Percentiles rank a stretch among this genome's conserved stretches.
Conservation (phyloP, 2,113 vertebrate genomes). For the Furnarius figulus region DNA sequence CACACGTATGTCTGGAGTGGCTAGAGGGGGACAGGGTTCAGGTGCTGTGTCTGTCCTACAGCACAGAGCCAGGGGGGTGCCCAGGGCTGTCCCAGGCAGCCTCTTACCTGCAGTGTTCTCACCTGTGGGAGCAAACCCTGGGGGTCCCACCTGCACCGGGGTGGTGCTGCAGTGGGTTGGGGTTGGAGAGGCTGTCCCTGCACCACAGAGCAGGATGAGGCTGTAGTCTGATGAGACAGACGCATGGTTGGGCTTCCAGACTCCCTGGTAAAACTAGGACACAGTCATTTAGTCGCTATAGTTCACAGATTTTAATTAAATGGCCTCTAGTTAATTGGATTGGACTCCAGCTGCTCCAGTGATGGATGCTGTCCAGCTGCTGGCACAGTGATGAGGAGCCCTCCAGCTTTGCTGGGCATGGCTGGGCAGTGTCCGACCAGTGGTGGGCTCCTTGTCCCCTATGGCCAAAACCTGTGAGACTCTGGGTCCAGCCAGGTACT, state of each 20-base stretch:
- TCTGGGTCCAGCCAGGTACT: fast-evolving
- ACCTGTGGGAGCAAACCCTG: fast-evolving
- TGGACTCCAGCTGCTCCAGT: not conserved
- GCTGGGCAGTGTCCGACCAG: fast-evolving
- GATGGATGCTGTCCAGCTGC: not conserved
- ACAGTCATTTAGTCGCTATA: not conserved
- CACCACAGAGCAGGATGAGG: not conserved
- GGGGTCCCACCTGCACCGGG: fast-evolving
- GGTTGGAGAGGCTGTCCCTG: not conserved
- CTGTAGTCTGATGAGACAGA: not conserved
- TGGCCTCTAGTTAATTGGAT: constrained; percentile 32
- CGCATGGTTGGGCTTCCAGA: fast-evolving
- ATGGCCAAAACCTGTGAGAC: not conserved
- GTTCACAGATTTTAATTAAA: constrained; percentile 42
- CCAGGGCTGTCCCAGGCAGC: not conserved
- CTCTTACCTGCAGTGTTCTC: not conserved
- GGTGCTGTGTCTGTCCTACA: not conserved
- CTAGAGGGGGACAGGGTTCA: not conserved
- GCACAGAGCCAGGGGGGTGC: fast-evolving
- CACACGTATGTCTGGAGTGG: constrained; percentile 80
- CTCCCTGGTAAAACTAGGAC: not conserved
- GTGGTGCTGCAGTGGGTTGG: not conserved
- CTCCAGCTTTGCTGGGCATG: fast-evolving
- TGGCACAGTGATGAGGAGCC: fast-evolving
- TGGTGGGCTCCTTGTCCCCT: fast-evolving